Base-by-base conservation (phyloP, 2,113 vertebrate genomes). In the Istiophorus platypterus region DNA sequence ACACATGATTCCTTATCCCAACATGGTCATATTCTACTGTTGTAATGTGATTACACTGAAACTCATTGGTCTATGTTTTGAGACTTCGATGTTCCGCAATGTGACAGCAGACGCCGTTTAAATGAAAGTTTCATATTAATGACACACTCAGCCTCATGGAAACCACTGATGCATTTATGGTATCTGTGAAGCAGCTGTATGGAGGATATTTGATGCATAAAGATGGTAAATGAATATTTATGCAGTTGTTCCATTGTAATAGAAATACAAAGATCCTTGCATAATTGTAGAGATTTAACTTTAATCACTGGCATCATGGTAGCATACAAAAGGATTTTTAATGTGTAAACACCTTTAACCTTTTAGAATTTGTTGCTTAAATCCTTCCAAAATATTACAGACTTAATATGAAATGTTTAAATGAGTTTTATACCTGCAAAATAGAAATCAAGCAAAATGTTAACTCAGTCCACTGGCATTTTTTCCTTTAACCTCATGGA, bases 41-140 rank as follows among this genome's bases (percentile, higher is more conserved):
- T 75, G 34, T 88, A 74, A 86, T 69, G 27, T 59, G 67, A 86
- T 90, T 80, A 72, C 67, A 51, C 24, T 22, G 41, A 56, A 66
- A 64, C 42, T n/a, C 11, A 0, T n/a, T n/a, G 47, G 45, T 82
- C 57, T 31, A 47, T 26, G 71, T 12, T 37, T 24, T 45, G 39
- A 65, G 57, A 72, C 18, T 74, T 51, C 62, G 76, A 88, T 45
- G 58, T 78, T 52, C 67, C 1, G 7, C 3, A 31, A 10, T 11
- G 41, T 82, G 86, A 89, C 85, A 85, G 82, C 78, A 80, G 80
- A 68, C 78, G 64, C 57, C 22, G 11, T 81, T 26, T 66, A 45
- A 72, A 84, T 84, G 71, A 88, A 90, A 86, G 66, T 86, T 89
- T 84, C 66, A 82, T 72, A 71, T 49, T 67, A 71, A 87, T 80